Evolutionary conservation across 53 echinoderm and acorn worm genomes (phyloP).

Genomic region (Holothuria scabra): DNA sequence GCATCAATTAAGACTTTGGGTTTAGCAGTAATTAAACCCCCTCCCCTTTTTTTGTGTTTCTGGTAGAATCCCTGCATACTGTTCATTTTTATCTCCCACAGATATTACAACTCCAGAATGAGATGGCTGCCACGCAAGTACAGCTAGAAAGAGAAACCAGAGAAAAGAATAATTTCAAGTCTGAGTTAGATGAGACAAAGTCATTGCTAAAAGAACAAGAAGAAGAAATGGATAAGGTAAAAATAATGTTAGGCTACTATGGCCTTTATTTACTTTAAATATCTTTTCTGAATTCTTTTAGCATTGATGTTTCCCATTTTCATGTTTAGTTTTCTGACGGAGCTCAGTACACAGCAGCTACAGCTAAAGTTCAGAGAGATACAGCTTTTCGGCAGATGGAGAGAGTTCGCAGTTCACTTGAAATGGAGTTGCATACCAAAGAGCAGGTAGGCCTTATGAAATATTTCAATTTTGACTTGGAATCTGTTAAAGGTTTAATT

Average conservation of each 20-base stretch:
- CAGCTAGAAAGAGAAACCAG: slow-evolving; percentile 83
- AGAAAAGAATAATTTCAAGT: slow-evolving; percentile 77
- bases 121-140: slow-evolving; percentile 57
- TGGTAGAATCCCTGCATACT: background rate
- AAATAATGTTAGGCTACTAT: too few relatives aligned
- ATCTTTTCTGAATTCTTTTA: too few relatives aligned
- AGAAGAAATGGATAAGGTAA: slow-evolving; percentile 78
- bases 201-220: slow-evolving; percentile 81
- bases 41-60: too few relatives aligned
- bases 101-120: slow-evolving; percentile 69
- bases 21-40: too few relatives aligned
- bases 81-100: slow-evolving; percentile 14
- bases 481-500: too few relatives aligned
- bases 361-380: slow-evolving; percentile 96
- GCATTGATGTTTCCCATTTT: too few relatives aligned
- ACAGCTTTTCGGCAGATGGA: slow-evolving; percentile 92
- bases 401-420: slow-evolving; percentile 68
- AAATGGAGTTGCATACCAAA: slow-evolving; percentile 72
- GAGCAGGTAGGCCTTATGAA: slow-evolving; percentile 69
- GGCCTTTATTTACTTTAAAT: too few relatives aligned
- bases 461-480: background rate
- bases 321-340: slow-evolving; percentile 14
- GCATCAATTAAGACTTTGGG: too few relatives aligned
- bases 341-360: slow-evolving; percentile 57
- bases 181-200: slow-evolving; percentile 88